A percentile compares a stretch with the other conserved stretches of the same genome.
Conservation (phyloP, 2,888 invertebrate genomes). For the Zeuzera pyrina region DNA sequence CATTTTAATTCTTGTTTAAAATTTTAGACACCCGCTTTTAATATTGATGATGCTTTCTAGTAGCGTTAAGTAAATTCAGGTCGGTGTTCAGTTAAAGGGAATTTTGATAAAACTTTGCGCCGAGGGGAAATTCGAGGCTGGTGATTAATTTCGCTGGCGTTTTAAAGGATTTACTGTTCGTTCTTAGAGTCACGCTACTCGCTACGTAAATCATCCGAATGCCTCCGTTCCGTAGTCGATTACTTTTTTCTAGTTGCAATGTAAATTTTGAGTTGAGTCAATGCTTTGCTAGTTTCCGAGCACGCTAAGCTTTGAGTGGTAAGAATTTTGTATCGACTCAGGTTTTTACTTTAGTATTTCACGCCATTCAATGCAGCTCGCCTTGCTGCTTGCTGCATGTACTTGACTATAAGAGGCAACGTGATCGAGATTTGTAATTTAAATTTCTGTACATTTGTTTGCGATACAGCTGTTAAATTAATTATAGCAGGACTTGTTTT, state of each 20-base stretch:
- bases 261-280: constrained; percentile 40
- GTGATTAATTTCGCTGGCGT: constrained; percentile 54
- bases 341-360: neutral
- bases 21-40: too few relatives aligned
- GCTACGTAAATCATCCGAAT: constrained; percentile 47
- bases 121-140: constrained; percentile 33
- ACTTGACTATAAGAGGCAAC: too few relatives aligned
- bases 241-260: constrained; percentile 27
- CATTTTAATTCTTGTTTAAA: too few relatives aligned
- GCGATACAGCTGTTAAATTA: too few relatives aligned
- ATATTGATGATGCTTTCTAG: too few relatives aligned
- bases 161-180: constrained; percentile 42
- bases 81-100: constrained; percentile 22
- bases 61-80: constrained; percentile 8
- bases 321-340: neutral
- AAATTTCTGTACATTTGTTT: too few relatives aligned
- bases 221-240: constrained; percentile 11
- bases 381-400: neutral
- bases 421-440: too few relatives aligned
- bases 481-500: too few relatives aligned
- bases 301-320: constrained; percentile 1
- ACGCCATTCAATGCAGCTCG: too few relatives aligned
- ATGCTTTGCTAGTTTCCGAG: too few relatives aligned
- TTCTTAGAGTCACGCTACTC: constrained; percentile 47
- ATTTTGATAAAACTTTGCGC: constrained; percentile 31